Evolutionary conservation across 2,888 invertebrate genomes (phyloP), one percentile per base, ranked within the genome.

Genomic region (Clitarchus hookeri): DNA sequence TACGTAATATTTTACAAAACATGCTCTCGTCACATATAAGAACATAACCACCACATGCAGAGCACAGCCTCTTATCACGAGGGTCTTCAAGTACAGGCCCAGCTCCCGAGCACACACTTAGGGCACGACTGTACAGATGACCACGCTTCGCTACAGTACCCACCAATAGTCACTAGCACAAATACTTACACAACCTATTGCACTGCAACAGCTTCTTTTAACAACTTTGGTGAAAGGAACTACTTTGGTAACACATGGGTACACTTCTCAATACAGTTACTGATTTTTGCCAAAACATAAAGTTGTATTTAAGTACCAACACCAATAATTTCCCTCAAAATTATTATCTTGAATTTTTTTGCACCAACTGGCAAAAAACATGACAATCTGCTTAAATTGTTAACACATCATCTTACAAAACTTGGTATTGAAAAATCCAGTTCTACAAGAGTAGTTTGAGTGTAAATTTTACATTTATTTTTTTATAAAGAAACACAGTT

Each of bases 141-240:
- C 11, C 65, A 65, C 65, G 11, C 11, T 1, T 19, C n/a, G 3
- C 65, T n/a, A 23, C 65, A 65, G n/a, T 9, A n/a, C 65, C 65
- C 8, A 48, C 48, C 48, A 48, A 65, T 65, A 53, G 36, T 16
- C 53, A 53, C 53, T 16, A 53, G 8, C 12, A 65, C 19, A 65
- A 65, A 65, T 65, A 12, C 65, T 65, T 11, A 65, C 16, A 65
- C 6, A 23, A 65, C 19, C 48, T 11, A 65, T 23, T 23, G 23
- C 65, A 65, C 8, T 65, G 65, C 65, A 65, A 65, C 19, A 65
- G n/a, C n/a, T 65, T 65, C 23, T 23, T n/a, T 65, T 8, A 65
- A 65, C 65, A 65, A 65, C 65, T 65, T n/a, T n/a, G 8, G 65
- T 65, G 65, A 65, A 65, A 65, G 65, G 65, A 65, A 65, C 65